Evolutionary conservation across 2,888 invertebrate genomes (phyloP).

Genomic region (Cataglyphis cursor): DNA sequence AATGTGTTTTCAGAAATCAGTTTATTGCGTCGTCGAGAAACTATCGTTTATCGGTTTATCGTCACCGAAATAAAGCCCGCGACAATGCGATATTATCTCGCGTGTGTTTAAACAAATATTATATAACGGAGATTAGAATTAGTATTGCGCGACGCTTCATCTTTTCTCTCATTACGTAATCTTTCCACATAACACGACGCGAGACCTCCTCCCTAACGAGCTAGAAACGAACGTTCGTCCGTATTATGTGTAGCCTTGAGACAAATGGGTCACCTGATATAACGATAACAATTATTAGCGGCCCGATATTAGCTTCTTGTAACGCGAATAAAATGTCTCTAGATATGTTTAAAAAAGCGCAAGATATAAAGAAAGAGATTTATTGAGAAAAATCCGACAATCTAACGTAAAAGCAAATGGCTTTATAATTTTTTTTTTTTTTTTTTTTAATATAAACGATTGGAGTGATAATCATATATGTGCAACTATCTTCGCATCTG

Average conservation of each 20-base stretch:
- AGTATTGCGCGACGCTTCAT: conserved; percentile 54
- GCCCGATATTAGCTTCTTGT: conserved; percentile 62
- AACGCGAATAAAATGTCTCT: conserved; percentile 48
- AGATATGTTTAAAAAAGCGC: conserved; percentile 38
- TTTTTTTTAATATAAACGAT: not conserved
- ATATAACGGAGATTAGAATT: conserved; percentile 47
- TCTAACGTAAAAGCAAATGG: not conserved
- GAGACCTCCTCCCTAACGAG: conserved; percentile 37
- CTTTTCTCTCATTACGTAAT: conserved; percentile 52
- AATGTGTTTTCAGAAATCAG: conserved; percentile 4
- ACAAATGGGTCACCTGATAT: conserved; percentile 75
- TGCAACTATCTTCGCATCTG: not conserved
- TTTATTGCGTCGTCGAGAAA: not conserved
- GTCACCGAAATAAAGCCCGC: conserved; percentile 12
- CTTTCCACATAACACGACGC: conserved; percentile 2
- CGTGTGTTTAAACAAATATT: conserved; percentile 47
- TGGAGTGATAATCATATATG: not conserved
- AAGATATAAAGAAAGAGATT: not conserved
- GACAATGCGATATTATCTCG: conserved; percentile 3
- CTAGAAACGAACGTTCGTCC: conserved; percentile 42
- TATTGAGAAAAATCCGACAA: not conserved
- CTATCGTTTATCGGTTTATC: conserved; percentile 18
- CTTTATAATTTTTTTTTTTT: not conserved
- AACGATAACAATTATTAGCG: conserved; percentile 77
- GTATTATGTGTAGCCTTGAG: conserved; percentile 67